These are phyloP conservation scores for Drosophila monieri DNA, from an alignment of 2,888 invertebrate genomes.

Conservation along the genomic window DNA sequence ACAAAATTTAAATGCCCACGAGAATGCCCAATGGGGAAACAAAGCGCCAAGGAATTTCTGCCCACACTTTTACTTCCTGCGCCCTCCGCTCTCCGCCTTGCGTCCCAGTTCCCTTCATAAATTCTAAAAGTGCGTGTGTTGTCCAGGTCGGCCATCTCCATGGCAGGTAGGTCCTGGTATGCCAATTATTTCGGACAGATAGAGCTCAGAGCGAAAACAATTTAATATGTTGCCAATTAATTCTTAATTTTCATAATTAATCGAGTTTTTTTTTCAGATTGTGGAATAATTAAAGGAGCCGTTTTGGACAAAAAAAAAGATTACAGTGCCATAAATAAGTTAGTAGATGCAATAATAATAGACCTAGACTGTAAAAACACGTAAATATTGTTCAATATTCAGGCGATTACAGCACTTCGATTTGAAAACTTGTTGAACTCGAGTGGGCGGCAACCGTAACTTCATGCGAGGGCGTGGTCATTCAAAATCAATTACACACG, in stretches of 20 bases:
- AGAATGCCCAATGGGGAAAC: slow-evolving; percentile 60
- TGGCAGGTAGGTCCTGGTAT: slow-evolving; percentile 24
- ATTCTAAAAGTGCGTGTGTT: slow-evolving; percentile 16
- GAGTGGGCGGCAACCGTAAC: slow-evolving; percentile 26
- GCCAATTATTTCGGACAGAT: slow-evolving; percentile 40
- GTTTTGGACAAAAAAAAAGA: not conserved
- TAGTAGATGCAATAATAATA: not conserved
- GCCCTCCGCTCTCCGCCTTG: too few species aligned
- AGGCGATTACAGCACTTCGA: slow-evolving; percentile 50
- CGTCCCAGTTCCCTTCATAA: not conserved
- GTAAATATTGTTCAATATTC: slow-evolving; percentile 46
- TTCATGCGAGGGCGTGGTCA: slow-evolving; percentile 41
- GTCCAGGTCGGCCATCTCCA: slow-evolving; percentile 33
- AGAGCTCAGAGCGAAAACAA: slow-evolving; percentile 18
- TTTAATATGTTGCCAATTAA: slow-evolving; percentile 47
- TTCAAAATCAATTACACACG: slow-evolving; percentile 65
- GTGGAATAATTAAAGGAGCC: slow-evolving; percentile 16
- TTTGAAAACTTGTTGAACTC: slow-evolving; percentile 57
- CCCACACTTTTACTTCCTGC: not conserved
- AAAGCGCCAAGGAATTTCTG: slow-evolving; percentile 42
- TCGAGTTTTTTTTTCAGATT: slow-evolving; percentile 24
- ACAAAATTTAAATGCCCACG: slow-evolving; percentile 78
- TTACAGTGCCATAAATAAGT: not conserved
- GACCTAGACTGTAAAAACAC: slow-evolving; percentile 16
- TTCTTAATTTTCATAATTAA: slow-evolving; percentile 50